A percentile compares a stretch with the other conserved stretches of the same genome.
phyloP scores from a whole-genome alignment of 2,888 invertebrate species.

The Metellina segmentata region DNA sequence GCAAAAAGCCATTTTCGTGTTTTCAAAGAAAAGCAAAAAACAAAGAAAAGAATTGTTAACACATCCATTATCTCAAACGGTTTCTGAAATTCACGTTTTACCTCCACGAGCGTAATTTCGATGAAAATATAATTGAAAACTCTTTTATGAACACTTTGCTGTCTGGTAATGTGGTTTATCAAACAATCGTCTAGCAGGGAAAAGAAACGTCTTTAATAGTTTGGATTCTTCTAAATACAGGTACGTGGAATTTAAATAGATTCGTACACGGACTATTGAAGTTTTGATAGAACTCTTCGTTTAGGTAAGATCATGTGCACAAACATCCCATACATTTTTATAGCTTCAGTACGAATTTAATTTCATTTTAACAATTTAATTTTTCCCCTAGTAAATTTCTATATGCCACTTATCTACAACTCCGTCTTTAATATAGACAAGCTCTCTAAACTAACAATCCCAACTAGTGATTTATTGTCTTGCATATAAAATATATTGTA shows the following conservation, averaged over 20 bases:
- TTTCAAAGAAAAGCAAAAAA: background rate
- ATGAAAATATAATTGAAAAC: constrained; percentile 1
- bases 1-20: background rate
- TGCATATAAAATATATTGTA: too few relatives aligned
- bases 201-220: background rate
- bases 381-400: too few relatives aligned
- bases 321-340: too few relatives aligned
- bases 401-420: too few relatives aligned
- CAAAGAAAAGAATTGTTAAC: background rate
- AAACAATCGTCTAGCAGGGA: background rate
- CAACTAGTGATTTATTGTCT: too few relatives aligned
- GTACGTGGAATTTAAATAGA: background rate
- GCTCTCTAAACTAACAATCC: too few relatives aligned
- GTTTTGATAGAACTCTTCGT: background rate
- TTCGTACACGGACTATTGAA: background rate
- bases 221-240: background rate
- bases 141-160: background rate
- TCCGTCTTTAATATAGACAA: too few relatives aligned
- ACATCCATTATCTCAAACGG: background rate
- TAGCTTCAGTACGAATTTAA: too few relatives aligned
- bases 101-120: background rate
- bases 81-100: background rate
- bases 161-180: background rate
- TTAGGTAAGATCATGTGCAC: too few relatives aligned
- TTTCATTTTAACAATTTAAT: too few relatives aligned